Conservation (phyloP, 2,113 vertebrate species). For the Abramis brama region DNA sequence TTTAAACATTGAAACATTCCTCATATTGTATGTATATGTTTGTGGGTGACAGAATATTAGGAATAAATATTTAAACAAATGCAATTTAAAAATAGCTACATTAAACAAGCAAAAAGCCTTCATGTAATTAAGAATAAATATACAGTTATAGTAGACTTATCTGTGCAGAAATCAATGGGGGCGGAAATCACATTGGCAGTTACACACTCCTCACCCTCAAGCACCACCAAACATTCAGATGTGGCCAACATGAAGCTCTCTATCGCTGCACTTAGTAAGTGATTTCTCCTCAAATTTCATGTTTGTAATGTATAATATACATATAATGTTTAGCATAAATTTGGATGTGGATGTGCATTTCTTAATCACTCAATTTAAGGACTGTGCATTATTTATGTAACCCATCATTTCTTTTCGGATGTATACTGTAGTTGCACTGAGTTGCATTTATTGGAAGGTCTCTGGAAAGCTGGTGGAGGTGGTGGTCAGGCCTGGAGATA, state of each 20-base stretch:
- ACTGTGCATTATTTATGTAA: slow-evolving; percentile 5
- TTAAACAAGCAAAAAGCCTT: neutral
- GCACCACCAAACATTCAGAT: slow-evolving; percentile 4
- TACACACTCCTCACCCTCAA: neutral
- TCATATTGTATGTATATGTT: neutral
- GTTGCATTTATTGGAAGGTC: neutral
- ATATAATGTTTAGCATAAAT: neutral
- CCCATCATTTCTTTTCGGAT: neutral
- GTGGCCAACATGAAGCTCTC: neutral
- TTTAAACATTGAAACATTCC: neutral
- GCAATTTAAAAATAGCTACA: neutral
- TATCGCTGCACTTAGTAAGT: slow-evolving; percentile 14
- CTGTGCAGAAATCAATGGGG: neutral
- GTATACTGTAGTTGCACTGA: neutral
- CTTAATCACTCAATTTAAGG: neutral
- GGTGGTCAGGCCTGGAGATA: slow-evolving; percentile 32
- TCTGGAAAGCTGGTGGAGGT: neutral
- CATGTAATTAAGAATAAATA: neutral
- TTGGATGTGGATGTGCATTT: neutral
- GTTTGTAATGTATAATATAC: too few relatives aligned
- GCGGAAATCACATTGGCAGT: neutral
- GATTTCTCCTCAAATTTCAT: neutral
- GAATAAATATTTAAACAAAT: neutral
- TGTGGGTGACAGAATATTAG: too few relatives aligned
- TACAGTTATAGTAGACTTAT: neutral